Evolutionary conservation across 92 coral and sea anemone species (phyloP).

Genomic region (Epizoanthus ramosus): DNA sequence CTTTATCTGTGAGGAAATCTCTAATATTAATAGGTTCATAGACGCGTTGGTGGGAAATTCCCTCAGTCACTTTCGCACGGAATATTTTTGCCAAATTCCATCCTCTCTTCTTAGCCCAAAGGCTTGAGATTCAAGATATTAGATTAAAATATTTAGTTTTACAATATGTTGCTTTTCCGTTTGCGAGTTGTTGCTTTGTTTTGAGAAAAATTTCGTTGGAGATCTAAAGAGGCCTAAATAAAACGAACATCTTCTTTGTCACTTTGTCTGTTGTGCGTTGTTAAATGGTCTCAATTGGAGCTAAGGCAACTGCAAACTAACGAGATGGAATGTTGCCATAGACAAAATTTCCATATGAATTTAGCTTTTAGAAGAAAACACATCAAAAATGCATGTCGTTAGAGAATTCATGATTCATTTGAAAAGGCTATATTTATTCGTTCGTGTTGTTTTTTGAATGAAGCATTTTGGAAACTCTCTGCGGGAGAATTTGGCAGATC

Average conservation of each 20-base stretch:
- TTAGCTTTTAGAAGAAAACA: conserved; percentile 43
- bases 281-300: conserved; percentile 17
- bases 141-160: conserved; percentile 12
- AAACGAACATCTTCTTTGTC: conserved; percentile 15
- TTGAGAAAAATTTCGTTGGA: conserved; percentile 23
- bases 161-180: conserved; percentile 15
- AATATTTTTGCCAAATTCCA: conserved; percentile 4
- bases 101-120: conserved; percentile 22
- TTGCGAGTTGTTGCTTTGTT: conserved; percentile 27
- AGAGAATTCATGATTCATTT: conserved; percentile 40
- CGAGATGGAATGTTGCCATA: conserved; percentile 47
- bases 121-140: conserved; percentile 29
- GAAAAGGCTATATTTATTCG: conserved; percentile 24
- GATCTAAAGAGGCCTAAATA: background rate
- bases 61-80: conserved; percentile 26
- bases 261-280: background rate
- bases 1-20: conserved; percentile 39
- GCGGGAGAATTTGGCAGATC: conserved; percentile 42
- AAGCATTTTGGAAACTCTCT: conserved; percentile 17
- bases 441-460: conserved; percentile 3
- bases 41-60: conserved; percentile 40
- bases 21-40: conserved; percentile 31
- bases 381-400: conserved; percentile 51
- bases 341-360: conserved; percentile 44
- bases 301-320: conserved; percentile 39